Base-by-base conservation (phyloP, 2,797 vertebrate species). In the Thunnus albacares region DNA sequence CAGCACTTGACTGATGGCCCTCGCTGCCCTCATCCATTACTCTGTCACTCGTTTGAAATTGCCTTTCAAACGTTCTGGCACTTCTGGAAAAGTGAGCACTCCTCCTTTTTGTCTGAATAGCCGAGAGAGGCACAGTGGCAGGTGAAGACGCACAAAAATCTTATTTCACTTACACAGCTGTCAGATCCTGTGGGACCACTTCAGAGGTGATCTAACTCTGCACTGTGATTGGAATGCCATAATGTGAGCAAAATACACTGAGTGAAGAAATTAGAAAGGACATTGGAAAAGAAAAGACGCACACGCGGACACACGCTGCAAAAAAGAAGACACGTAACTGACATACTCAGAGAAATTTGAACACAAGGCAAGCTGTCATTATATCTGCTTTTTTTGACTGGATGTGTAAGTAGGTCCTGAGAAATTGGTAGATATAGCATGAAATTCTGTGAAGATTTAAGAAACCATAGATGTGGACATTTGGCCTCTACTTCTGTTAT, bases 1-100 rank as follows among this genome's bases (percentile, higher is more conserved):
- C 71, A 35, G 81, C 88, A 76, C 75, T 89, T 94, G 94, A 95
- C 82, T 92, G 95, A 96, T 92, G 93, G 90, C 81, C 89, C 86
- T 82, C 43, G 60, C 90, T 83, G 85, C 87, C 88, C 87, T 88
- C 90, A 89, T 92, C 90, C 87, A 92, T 91, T 93, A 92, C 89
- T 80, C 90, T 92, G 91, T 93, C 94, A 93, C 85, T 88, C 20
- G 47, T 82, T 82, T 88, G 81, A 89, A 92, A 94, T 94, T 93
- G 90, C 92, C 89, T 95, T 94, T 95, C 91, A 94, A 90, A 90
- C 38, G 20, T 82, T 91, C 85, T 85, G 87, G 83, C 84, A 89
- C 88, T 89, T 86, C 30, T 88, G 73, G 59, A 91, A 90, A 92
- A 89, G 80, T 79, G 76, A 87, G 75, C 78, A 62, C 71, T 82